These are phyloP conservation scores for Apocheima hispidaria DNA, from an alignment of 2,888 invertebrate species.

Conservation along the genomic window DNA sequence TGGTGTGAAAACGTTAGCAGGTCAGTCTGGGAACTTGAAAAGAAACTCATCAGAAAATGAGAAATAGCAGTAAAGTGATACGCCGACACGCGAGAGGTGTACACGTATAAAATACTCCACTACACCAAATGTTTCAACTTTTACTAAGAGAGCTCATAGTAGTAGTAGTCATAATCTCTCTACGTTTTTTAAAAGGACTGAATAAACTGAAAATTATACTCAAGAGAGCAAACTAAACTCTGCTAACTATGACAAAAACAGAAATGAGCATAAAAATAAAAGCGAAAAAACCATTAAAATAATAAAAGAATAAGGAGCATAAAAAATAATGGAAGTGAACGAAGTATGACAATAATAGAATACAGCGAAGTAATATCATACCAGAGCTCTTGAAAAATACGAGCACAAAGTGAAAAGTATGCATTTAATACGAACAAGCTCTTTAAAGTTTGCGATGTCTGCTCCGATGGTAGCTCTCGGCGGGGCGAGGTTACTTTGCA, in stretches of 20 bases:
- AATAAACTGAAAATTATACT: not conserved
- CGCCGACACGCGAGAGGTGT: too few relatives aligned
- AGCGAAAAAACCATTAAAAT: not conserved
- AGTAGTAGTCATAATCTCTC: not conserved
- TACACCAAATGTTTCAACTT: too few relatives aligned
- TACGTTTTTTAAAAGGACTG: not conserved
- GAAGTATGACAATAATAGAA: conserved; percentile 11
- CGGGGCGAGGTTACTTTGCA: not conserved
- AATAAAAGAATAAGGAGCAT: not conserved
- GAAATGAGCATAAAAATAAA: not conserved
- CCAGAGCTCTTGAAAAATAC: conserved; percentile 15
- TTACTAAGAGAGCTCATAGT: too few relatives aligned
- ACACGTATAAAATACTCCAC: too few relatives aligned
- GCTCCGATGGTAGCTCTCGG: conserved; percentile 7
- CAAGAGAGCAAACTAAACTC: not conserved
- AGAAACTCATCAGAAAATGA: too few relatives aligned
- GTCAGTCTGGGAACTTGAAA: too few relatives aligned
- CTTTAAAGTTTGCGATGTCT: conserved; percentile 13
- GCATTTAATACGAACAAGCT: conserved; percentile 21
- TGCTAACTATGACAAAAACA: not conserved
- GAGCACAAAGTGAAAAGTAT: conserved; percentile 25
- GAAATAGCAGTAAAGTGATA: too few relatives aligned
- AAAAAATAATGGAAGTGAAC: conserved; percentile 5
- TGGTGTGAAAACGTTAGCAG: too few relatives aligned
- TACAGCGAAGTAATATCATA: conserved; percentile 4